Evolutionary conservation across 1,140 invertebrate species (phyloP).

Genomic region (Latrodectus geometricus): DNA sequence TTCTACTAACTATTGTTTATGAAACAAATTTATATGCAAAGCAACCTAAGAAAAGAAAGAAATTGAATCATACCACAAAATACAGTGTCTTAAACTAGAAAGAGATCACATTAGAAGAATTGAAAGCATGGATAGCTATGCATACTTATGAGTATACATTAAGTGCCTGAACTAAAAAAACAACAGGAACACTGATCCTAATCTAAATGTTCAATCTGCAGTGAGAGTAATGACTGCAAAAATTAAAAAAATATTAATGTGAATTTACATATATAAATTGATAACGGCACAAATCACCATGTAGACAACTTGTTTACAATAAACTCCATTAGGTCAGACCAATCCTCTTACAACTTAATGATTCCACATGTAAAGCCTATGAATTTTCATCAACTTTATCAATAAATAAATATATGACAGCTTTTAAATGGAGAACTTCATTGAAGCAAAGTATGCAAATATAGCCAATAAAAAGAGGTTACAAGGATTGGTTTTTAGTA

Average conservation of each 20-base stretch:
- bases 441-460: too few relatives aligned
- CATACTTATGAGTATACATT: constrained; percentile 7
- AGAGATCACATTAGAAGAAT: not conserved
- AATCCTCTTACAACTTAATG: not conserved
- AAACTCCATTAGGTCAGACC: not conserved
- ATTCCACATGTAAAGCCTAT: too few relatives aligned
- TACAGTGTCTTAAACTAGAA: too few relatives aligned
- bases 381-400: too few relatives aligned
- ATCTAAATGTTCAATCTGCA: not conserved
- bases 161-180: constrained; percentile 10
- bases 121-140: not conserved
- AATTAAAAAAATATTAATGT: not conserved
- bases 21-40: too few relatives aligned
- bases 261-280: constrained; percentile 1
- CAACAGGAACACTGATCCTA: not conserved
- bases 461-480: too few relatives aligned
- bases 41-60: too few relatives aligned
- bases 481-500: too few relatives aligned
- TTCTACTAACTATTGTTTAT: not conserved
- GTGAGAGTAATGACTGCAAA: not conserved
- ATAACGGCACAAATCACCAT: too few relatives aligned
- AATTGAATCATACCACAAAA: too few relatives aligned
- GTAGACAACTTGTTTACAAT: not conserved
- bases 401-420: too few relatives aligned
- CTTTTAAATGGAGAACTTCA: too few relatives aligned